Conservation (phyloP, 2,113 vertebrate genomes). For the Sturnira hondurensis region DNA sequence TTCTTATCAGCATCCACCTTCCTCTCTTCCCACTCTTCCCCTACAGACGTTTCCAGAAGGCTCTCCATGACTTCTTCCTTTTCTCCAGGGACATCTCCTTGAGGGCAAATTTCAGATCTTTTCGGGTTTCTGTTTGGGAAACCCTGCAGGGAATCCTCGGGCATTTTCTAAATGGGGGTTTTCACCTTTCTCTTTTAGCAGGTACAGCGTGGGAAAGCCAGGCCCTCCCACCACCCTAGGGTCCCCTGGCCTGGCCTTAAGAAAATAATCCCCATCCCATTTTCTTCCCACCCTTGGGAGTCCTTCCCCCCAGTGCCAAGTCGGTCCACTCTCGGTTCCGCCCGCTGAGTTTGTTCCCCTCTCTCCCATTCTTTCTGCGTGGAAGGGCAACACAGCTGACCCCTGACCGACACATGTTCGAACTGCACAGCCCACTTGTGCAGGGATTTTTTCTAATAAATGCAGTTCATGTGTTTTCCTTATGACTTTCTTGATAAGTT, state of each 20-base stretch:
- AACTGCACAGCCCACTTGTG: neutral
- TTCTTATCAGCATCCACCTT: neutral
- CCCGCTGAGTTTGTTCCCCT: rapidly evolving
- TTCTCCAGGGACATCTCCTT: neutral
- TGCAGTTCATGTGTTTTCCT: neutral
- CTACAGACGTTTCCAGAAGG: neutral
- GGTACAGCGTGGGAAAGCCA: neutral
- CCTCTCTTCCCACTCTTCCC: neutral
- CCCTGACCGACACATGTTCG: neutral
- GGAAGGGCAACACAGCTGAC: neutral
- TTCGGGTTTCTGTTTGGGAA: neutral
- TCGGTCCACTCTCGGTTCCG: neutral
- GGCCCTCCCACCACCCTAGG: neutral
- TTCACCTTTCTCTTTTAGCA: neutral
- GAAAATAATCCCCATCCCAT: neutral
- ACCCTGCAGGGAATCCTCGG: neutral
- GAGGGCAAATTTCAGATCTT: neutral
- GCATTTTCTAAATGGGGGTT: neutral
- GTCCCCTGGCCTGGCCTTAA: neutral
- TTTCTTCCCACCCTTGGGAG: neutral
- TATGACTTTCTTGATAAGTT: neutral
- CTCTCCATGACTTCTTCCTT: neutral
- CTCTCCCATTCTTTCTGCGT: neutral
- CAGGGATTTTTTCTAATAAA: neutral
- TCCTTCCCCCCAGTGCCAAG: neutral